Percentiles rank a stretch among this genome's conserved stretches.
Conservation (phyloP, 2,888 invertebrate genomes). For the Coremacera marginata region DNA sequence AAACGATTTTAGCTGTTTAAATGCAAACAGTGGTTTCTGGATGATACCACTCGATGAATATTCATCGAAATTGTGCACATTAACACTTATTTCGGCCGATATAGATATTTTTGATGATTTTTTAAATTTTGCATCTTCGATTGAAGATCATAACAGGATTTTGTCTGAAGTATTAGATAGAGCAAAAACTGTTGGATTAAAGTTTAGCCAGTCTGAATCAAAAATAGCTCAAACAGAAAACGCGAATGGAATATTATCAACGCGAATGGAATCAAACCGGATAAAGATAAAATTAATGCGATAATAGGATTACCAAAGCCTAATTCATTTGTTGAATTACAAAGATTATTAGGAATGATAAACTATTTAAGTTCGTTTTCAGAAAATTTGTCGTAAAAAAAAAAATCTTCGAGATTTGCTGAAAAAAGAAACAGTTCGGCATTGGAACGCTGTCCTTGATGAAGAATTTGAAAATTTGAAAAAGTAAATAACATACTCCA, state of each 20-base stretch:
- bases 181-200: too few species aligned
- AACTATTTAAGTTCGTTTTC: constrained; percentile 49
- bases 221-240: constrained; percentile 20
- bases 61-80: neutral
- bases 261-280: constrained; percentile 30
- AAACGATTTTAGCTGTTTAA: too few species aligned
- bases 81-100: too few species aligned
- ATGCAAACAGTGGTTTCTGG: constrained; percentile 33
- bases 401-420: constrained; percentile 41
- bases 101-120: too few species aligned
- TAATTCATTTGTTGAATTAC: constrained; percentile 7
- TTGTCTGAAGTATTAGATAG: constrained; percentile 36
- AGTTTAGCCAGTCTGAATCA: too few species aligned
- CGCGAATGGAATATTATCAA: constrained; percentile 41
- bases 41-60: constrained; percentile 35
- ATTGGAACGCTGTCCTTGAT: constrained; percentile 36
- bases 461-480: constrained; percentile 41
- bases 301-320: constrained; percentile 32
- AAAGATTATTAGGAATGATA: constrained; percentile 41
- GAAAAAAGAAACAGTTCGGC: constrained; percentile 38
- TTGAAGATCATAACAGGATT: constrained; percentile 37
- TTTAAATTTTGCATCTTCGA: constrained; percentile 19
- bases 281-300: constrained; percentile 24
- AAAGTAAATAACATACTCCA: constrained; percentile 27
- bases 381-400: constrained; percentile 17